Base-by-base conservation (phyloP, 2,888 invertebrate genomes). In the Parnassius mnemosyne region DNA sequence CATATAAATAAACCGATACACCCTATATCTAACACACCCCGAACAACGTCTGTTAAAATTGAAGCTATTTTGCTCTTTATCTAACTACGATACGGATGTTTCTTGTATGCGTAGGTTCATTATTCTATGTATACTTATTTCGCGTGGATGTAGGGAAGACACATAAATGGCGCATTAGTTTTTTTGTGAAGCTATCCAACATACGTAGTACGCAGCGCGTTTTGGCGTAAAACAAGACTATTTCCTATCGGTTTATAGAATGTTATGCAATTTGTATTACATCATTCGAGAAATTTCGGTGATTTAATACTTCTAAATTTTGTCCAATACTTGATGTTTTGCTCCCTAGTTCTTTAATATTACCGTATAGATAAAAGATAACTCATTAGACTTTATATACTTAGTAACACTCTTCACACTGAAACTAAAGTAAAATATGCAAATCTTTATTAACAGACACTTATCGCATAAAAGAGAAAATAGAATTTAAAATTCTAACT, bases 1-100 rank as follows among this genome's bases (percentile, higher is more conserved):
- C 87, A 86, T 84, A 87, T 85, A 90, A 89, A 90, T 89, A 89
- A 85, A 84, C 84, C 85, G 86, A 87, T 88, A 89, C 85, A 81
- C 84, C 78, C 81, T 82, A 76, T 77, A 79, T 77, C 78, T 81
- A 83, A 80, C 76, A 70, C 63, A 46, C 63, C 63, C 63, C 59
- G 50, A 46, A 57, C 76, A 78, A 73, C 78, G 79, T 80, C 77
- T 60, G 57, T 76, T 73, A 72, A 69, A 70, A 75, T 70, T 74
- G 11, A 60, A 25, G 57, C 63, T 20, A 64, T 74, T 69, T 50
- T 55, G 44, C 53, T 61, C 66, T 65, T 65, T 61, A 65, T 59
- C 13, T 58, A 57, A 55, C 54, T 53, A 64, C 51, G 61, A 70
- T 70, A 74, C 57, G 68, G 66, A 34, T 65, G 70, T 13, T 63